Percentiles rank a stretch among this genome's conserved stretches.
These are phyloP conservation scores for Drosophila neotestacea DNA, from an alignment of 2,888 invertebrate genomes.

Conservation along the genomic window DNA sequence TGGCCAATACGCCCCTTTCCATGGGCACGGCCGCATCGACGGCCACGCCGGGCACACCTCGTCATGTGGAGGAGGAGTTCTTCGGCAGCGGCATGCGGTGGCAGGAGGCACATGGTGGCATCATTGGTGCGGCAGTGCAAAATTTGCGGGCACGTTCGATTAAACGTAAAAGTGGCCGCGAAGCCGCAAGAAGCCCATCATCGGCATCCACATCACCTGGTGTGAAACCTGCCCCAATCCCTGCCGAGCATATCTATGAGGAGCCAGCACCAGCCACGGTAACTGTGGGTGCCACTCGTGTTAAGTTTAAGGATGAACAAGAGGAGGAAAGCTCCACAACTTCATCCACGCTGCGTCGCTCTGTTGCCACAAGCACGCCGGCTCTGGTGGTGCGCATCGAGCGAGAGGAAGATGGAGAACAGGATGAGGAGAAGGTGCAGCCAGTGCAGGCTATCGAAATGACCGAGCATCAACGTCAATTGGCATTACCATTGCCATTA, in stretches of 20 bases:
- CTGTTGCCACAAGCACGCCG: constrained; percentile 83
- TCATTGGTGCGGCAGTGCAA: constrained; percentile 81
- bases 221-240: constrained; percentile 16
- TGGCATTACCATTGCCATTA: constrained; percentile 78
- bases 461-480: constrained; percentile 57
- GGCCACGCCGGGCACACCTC: constrained; percentile 60
- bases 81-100: constrained; percentile 67
- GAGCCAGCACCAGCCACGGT: constrained; percentile 58
- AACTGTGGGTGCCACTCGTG: constrained; percentile 29
- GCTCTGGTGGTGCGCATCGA: constrained; percentile 74
- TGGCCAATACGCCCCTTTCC: constrained; percentile 45
- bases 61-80: constrained; percentile 39
- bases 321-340: constrained; percentile 13
- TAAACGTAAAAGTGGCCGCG: constrained; percentile 58
- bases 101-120: constrained; percentile 81
- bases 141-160: constrained; percentile 81
- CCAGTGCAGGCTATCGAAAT: constrained; percentile 53
- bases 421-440: constrained; percentile 5
- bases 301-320: constrained; percentile 60
- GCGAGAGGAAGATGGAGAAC: constrained; percentile 34
- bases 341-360: constrained; percentile 59
- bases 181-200: constrained; percentile 39
- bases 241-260: constrained; percentile 76
- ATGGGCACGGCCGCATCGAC: constrained; percentile 38
- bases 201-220: constrained; percentile 40